Evolutionary conservation across 2,888 invertebrate species (phyloP).

Genomic region (Carabus problematicus): DNA sequence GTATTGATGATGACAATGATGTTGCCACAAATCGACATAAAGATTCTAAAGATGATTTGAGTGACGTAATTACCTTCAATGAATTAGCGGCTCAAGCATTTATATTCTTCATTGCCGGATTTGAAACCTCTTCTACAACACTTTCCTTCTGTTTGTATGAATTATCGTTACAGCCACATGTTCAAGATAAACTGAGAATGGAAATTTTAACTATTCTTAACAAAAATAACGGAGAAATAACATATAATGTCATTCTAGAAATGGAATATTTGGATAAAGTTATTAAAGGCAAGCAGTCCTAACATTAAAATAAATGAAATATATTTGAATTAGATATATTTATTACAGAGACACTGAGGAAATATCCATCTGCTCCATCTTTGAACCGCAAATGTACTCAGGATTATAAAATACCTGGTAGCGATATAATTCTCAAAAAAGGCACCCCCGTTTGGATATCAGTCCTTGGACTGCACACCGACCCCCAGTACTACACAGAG

Average conservation of each 20-base stretch:
- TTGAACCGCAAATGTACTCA: constrained; percentile 4
- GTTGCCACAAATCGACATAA: neutral
- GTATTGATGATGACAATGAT: constrained; percentile 11
- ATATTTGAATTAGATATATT: neutral
- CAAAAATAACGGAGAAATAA: constrained; percentile 2
- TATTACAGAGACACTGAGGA: constrained; percentile 8
- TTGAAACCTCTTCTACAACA: constrained; percentile 12
- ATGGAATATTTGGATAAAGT: constrained; percentile 18
- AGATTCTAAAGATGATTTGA: constrained; percentile 10
- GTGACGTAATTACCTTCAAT: constrained; percentile 13
- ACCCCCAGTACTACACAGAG: constrained; percentile 36
- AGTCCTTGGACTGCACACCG: constrained; percentile 28
- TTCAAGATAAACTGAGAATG: constrained; percentile 10
- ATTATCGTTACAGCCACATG: neutral
- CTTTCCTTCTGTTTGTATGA: constrained; percentile 8
- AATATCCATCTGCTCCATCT: constrained; percentile 1
- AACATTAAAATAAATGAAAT: neutral
- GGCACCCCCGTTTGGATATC: constrained; percentile 21
- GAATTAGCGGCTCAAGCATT: constrained; percentile 13
- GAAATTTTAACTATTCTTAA: constrained; percentile 3
- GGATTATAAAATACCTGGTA: constrained; percentile 11
- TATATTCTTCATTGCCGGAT: constrained; percentile 7
- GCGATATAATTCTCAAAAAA: neutral
- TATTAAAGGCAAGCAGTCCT: neutral
- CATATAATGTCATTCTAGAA: constrained; percentile 1